A percentile compares a stretch with the other conserved stretches of the same genome.
Conservation (phyloP, 2,113 vertebrate species). For the Eupsittula cactorum region DNA sequence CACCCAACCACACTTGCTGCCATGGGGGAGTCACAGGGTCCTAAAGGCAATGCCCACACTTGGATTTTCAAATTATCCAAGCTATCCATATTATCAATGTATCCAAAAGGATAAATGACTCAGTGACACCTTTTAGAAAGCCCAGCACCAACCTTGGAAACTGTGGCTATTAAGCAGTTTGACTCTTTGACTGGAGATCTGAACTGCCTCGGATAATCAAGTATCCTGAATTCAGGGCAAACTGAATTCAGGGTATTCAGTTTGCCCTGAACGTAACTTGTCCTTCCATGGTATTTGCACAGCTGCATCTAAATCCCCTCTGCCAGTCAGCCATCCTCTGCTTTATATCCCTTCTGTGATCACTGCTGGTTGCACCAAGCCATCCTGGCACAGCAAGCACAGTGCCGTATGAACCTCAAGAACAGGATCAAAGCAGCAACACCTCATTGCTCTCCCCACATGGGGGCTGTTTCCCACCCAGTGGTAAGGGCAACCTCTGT, state of each 20-base stretch:
- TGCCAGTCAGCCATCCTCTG: neutral
- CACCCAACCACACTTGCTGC: neutral
- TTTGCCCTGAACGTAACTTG: neutral
- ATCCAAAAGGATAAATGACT: neutral
- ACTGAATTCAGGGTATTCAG: neutral
- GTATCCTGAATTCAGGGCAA: neutral
- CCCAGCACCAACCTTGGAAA: neutral
- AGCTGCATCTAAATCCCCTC: neutral
- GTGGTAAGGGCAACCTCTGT: neutral
- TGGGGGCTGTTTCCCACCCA: neutral
- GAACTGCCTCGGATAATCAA: neutral
- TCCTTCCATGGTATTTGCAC: neutral
- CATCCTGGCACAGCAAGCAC: neutral
- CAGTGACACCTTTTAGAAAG: neutral
- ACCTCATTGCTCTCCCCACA: neutral
- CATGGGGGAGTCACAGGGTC: fast-evolving
- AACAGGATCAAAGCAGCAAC: neutral
- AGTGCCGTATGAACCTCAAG: neutral
- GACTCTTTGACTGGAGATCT: neutral
- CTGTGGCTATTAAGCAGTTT: neutral
- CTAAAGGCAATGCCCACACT: neutral
- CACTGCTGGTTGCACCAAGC: neutral
- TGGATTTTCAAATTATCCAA: neutral
- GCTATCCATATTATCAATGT: neutral
- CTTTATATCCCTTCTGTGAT: neutral